phyloP scores from a whole-genome alignment of 2,797 vertebrate genomes.

The Thalassophryne amazonica region DNA sequence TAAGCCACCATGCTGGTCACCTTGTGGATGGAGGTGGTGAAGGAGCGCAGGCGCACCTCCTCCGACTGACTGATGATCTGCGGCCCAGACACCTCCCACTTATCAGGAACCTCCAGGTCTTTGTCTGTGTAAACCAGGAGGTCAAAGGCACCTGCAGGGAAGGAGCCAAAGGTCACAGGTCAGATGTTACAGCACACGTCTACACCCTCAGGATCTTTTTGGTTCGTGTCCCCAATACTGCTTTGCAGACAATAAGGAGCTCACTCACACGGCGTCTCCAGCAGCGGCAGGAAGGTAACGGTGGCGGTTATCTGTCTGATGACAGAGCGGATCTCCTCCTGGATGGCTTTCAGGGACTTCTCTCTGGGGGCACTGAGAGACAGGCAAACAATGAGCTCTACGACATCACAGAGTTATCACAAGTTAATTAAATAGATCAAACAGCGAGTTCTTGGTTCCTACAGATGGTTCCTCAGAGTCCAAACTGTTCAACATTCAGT shows the following conservation, averaged over 20 bases:
- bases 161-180: not conserved
- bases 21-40: slow-evolving; percentile 96
- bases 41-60: slow-evolving; percentile 92
- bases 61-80: slow-evolving; percentile 92
- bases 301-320: slow-evolving; percentile 96
- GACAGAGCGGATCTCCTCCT: slow-evolving; percentile 95
- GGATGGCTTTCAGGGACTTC: slow-evolving; percentile 92
- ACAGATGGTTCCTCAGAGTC: no score
- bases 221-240: not conserved
- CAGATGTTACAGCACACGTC: no score
- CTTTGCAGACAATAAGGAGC: not conserved
- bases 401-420: no score
- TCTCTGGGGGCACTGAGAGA: slow-evolving; percentile 82
- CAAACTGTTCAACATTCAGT: no score
- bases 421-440: no score
- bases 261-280: slow-evolving; percentile 92
- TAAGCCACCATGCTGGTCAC: slow-evolving; percentile 93
- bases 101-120: slow-evolving; percentile 88
- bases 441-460: no score
- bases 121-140: slow-evolving; percentile 96
- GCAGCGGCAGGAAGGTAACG: slow-evolving; percentile 91
- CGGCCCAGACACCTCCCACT: slow-evolving; percentile 96
- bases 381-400: no score
- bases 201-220: not conserved
- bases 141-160: slow-evolving; percentile 88